These are phyloP conservation scores for Ornithoptera priamus DNA, from an alignment of 2,888 invertebrate species.

Conservation along the genomic window DNA sequence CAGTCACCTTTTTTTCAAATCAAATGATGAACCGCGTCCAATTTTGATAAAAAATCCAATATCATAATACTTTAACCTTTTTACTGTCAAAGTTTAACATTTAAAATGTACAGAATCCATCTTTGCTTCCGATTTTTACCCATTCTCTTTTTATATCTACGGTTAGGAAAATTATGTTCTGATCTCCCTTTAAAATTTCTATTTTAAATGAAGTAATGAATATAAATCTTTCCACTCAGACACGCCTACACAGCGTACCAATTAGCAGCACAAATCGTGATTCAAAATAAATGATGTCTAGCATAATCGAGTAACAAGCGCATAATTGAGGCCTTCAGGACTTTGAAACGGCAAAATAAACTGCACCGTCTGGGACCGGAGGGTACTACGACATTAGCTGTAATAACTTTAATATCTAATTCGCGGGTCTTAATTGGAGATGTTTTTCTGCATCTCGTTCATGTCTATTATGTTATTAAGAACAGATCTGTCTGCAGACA, in stretches of 20 bases:
- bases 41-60: constrained; percentile 13
- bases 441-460: constrained; percentile 46
- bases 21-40: constrained; percentile 8
- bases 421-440: constrained; percentile 52
- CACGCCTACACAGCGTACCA: constrained; percentile 23
- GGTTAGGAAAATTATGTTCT: neutral
- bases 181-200: constrained; percentile 4
- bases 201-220: constrained; percentile 6
- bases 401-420: constrained; percentile 37
- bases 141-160: neutral
- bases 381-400: constrained; percentile 28
- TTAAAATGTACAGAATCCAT: neutral
- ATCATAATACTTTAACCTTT: neutral
- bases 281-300: constrained; percentile 29
- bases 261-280: constrained; percentile 25
- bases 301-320: constrained; percentile 27
- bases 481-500: constrained; percentile 64
- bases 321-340: constrained; percentile 28
- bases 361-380: constrained; percentile 19
- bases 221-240: constrained; percentile 25
- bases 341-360: constrained; percentile 23
- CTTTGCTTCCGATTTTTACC: neutral
- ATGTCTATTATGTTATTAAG: constrained; percentile 52
- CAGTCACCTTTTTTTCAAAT: constrained; percentile 19
- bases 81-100: neutral